A percentile compares a stretch with the other conserved stretches of the same genome.
Evolutionary conservation across 2,797 vertebrate species (phyloP).

Genomic region (Capromys pilorides): DNA sequence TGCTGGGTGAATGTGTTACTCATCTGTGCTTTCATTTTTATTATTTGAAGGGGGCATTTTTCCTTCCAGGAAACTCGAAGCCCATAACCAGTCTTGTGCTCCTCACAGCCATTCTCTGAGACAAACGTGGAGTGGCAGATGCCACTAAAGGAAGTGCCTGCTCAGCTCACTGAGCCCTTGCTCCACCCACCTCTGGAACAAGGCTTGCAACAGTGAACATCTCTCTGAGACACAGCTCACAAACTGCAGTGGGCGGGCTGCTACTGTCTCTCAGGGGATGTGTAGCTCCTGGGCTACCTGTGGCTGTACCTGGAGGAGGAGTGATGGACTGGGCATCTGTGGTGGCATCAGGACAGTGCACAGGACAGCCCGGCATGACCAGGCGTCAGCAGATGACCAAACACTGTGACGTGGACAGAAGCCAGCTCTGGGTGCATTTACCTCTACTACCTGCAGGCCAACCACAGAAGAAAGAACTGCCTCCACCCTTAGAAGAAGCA

Average conservation of each 20-base stretch:
- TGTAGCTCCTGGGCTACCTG: background rate
- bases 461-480: background rate
- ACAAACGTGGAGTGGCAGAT: background rate
- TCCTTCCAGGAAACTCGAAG: conserved; percentile 5
- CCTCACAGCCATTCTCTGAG: conserved; percentile 1
- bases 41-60: background rate
- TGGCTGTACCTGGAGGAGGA: background rate
- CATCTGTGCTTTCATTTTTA: conserved; percentile 19
- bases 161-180: background rate
- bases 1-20: background rate
- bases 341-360: background rate
- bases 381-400: background rate
- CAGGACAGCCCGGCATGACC: background rate
- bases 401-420: background rate
- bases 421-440: background rate
- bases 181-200: background rate
- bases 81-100: conserved; percentile 28
- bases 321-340: background rate
- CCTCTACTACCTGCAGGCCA: background rate
- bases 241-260: background rate
- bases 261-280: background rate
- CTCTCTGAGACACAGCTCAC: background rate
- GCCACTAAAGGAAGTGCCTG: conserved; percentile 47
- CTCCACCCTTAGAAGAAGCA: conserved; percentile 6
- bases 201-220: background rate